Base-by-base conservation (phyloP, 2,888 invertebrate genomes). In the Endomychus coccineus region DNA sequence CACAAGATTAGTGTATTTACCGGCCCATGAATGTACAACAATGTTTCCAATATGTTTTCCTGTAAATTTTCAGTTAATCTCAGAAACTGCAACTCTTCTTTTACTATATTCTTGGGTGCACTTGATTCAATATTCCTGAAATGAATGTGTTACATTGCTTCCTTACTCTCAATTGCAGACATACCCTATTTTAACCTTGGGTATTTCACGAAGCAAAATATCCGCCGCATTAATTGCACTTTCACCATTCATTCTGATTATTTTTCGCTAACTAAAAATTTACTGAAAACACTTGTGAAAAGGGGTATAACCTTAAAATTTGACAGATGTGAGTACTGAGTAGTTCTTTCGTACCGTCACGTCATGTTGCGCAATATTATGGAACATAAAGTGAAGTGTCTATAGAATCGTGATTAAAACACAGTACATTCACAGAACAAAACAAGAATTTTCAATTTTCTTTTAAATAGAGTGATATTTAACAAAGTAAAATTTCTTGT, bases 1-100 rank as follows among this genome's bases (percentile, higher is more conserved):
- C 22, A 30, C 16, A 16, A 10, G 5, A 29, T 37, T 12, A 12
- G n/a, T 7, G 13, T 34, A 71, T 71, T 74, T 77, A 69, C 80
- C 40, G 78, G 70, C n/a, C 87, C 86, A 65, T 84, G 80, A 44
- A 87, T 78, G 47, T 74, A 74, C 43, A 77, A 76, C 32, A 87
- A 62, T 2, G 85, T 84, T 44, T 85, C 82, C 65, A 83, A 72
- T 22, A 86, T 74, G 51, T 78, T 69, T 55, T 80, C 78, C 56
- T 85, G 83, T 2, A 81, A 77, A 49, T 80, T 77, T 16, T 80
- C 73, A 30, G 71, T 74, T 13, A 87, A 64, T 4, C 77, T 71
- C 27, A 87, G 64, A 4, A 80, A 79, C 54, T 85, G 84, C 66
- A 87, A 68, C 66, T 86, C 84, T 42, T 83, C 80, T 61, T 81